phyloP scores from a whole-genome alignment of 2,797 vertebrate genomes.

The Acanthopagrus latus region DNA sequence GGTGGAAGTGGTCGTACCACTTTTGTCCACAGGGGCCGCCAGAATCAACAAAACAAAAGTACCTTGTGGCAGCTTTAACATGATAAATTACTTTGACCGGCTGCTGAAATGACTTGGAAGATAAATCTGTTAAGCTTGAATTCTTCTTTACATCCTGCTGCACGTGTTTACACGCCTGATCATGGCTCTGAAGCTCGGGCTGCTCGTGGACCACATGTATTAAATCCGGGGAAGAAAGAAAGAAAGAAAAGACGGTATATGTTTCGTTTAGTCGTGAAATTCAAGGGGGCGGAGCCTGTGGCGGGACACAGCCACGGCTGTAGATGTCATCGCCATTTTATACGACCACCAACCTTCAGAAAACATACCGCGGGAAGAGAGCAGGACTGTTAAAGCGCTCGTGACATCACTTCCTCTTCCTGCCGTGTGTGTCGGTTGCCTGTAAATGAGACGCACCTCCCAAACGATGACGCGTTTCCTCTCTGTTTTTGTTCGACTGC shows the following conservation, averaged over 20 bases:
- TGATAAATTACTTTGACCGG: not conserved
- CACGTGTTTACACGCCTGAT: too few relatives aligned
- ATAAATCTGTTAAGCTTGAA: too few relatives aligned
- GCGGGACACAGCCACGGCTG: constrained; percentile 38
- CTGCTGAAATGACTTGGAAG: not conserved
- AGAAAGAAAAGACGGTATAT: not conserved
- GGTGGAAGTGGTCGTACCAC: too few relatives aligned
- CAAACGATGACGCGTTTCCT: constrained; percentile 36
- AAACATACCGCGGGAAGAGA: constrained; percentile 48
- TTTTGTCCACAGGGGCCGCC: too few relatives aligned
- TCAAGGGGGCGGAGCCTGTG: constrained; percentile 37
- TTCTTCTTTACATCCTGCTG: not conserved
- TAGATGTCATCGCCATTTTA: constrained; percentile 27
- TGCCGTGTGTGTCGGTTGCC: not conserved
- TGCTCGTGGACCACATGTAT: too few relatives aligned
- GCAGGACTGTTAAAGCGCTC: constrained; percentile 49
- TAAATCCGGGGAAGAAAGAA: constrained; percentile 4
- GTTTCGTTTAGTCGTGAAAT: not conserved
- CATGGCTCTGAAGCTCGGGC: too few relatives aligned
- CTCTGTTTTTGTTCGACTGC: constrained; percentile 31
- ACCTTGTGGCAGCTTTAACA: too few relatives aligned
- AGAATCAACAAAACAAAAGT: too few relatives aligned
- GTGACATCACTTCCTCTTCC: constrained; percentile 64
- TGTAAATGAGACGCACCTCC: constrained; percentile 27
- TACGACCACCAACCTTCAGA: constrained; percentile 36